Base-by-base conservation (phyloP, 2,113 vertebrate genomes). In the Fukomys damarensis region DNA sequence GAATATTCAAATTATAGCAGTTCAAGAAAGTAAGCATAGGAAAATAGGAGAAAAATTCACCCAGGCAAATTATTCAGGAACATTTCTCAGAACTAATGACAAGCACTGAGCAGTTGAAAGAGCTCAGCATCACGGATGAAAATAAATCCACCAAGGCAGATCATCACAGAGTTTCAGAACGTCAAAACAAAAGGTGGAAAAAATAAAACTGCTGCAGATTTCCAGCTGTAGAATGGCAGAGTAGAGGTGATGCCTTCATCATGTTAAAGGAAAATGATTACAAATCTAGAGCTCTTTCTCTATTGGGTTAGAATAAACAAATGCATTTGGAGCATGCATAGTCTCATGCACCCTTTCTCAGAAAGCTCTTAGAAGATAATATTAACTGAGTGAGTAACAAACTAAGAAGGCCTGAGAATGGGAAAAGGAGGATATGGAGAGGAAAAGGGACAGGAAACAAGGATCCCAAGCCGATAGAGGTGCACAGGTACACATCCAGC, bases 171-270 rank as follows among this genome's bases (percentile, higher is more conserved):
- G 59, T 70, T 81, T 93, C 77, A 88, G 84, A 93, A 56, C 26
- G 58, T 17, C 11, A 66, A 84, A 92, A 58, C 41, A 89, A 92
- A 61, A 94, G 3, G 61, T 38, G 30, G 12, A 86, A 16, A 70
- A 81, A 88, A 87, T 81, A 77, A 90, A 91, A 84, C 5, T 20
- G 68, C 46, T 96, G 88, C 46, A 22, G 22, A 65, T 41, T 84
- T 66, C 32, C n/a, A 83, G 24, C 30, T 54, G 19, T 26, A 81
- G 12, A 86, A 65, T 61, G 94, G 26, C 20, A 81, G 91, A 70
- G 17, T 89, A 80, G 22, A 86, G 41, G 41, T 24, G 43, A 61
- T 70, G 22, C 52, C 70, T 86, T 83, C 56, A 52, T 17, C 14
- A 56, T 38, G 66, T 35, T 66, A 52, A 94, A 92, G 26, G 5